Percentiles rank a stretch among this genome's conserved stretches.
Evolutionary conservation across 2,113 vertebrate species (phyloP).

Genomic region (Cranoglanis bouderius): DNA sequence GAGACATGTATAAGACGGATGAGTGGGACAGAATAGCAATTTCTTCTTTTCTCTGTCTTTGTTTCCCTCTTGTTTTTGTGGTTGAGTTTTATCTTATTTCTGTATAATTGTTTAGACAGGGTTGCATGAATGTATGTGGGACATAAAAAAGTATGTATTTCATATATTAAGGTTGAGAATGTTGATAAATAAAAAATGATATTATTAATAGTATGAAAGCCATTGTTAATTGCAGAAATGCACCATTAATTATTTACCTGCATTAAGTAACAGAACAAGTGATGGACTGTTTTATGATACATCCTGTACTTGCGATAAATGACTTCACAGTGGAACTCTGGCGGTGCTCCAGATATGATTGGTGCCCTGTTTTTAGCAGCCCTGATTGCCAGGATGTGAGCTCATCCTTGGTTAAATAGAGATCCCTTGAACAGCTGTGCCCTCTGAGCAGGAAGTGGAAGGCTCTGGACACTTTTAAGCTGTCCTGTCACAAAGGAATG

Average conservation of each 20-base stretch:
- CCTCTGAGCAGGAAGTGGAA: conserved; percentile 48
- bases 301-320: neutral
- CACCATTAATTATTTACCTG: conserved; percentile 18
- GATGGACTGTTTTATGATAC: conserved; percentile 26
- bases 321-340: conserved; percentile 34
- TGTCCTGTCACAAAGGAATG: conserved; percentile 40
- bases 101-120: neutral
- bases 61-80: neutral
- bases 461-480: conserved; percentile 48
- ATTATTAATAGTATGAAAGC: neutral
- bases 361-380: conserved; percentile 50
- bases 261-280: conserved; percentile 13
- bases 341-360: conserved; percentile 49
- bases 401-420: conserved; percentile 52
- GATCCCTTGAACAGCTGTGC: conserved; percentile 53
- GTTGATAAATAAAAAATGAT: neutral
- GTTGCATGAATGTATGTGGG: neutral
- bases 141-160: neutral
- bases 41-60: conserved; percentile 17
- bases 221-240: neutral
- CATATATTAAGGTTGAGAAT: neutral
- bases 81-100: conserved; percentile 10
- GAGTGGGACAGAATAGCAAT: conserved; percentile 42
- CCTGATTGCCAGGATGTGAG: conserved; percentile 56
- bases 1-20: conserved; percentile 27